These are phyloP conservation scores for Cetoscarus ocellatus DNA, from an alignment of 2,797 vertebrate species.

Conservation along the genomic window DNA sequence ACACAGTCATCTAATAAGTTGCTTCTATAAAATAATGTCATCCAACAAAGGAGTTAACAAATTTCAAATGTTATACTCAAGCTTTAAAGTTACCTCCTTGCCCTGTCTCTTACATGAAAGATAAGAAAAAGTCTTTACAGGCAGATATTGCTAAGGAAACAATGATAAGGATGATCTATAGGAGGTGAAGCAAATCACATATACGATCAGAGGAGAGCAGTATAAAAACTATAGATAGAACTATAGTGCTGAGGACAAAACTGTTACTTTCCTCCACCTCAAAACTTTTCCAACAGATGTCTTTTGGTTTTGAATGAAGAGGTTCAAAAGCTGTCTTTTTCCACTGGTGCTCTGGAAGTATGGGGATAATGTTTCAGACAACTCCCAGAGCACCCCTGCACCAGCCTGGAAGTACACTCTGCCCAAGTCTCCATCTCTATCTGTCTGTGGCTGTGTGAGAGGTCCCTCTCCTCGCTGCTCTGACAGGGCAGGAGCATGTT, in stretches of 20 bases:
- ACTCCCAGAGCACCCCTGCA: slow-evolving; percentile 38
- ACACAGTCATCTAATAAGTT: too few species aligned
- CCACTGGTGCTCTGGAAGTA: slow-evolving; percentile 25
- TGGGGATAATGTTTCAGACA: slow-evolving; percentile 59
- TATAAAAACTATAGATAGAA: too few species aligned
- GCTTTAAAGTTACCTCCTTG: too few species aligned
- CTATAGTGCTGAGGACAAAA: slow-evolving; percentile 7
- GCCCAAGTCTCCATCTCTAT: slow-evolving; percentile 68
- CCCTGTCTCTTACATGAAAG: too few species aligned
- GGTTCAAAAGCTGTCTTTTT: slow-evolving; percentile 36
- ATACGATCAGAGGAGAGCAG: too few species aligned
- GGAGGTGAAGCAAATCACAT: too few species aligned
- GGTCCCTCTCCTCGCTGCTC: slow-evolving; percentile 57
- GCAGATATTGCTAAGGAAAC: too few species aligned
- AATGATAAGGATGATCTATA: too few species aligned
- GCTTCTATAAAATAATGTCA: too few species aligned
- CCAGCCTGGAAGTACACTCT: slow-evolving; percentile 36
- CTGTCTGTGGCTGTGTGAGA: slow-evolving; percentile 61
- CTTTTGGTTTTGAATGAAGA: slow-evolving; percentile 42
- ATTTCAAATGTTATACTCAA: too few species aligned
- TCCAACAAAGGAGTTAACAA: too few species aligned
- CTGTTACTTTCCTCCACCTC: slow-evolving; percentile 18
- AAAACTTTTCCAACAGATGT: slow-evolving; percentile 34
- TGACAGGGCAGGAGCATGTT: slow-evolving; percentile 75
- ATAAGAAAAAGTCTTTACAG: too few species aligned